Percentiles rank a stretch among this genome's conserved stretches.
phyloP scores from a whole-genome alignment of 2,888 invertebrate genomes.

The Drosophila greeni region DNA sequence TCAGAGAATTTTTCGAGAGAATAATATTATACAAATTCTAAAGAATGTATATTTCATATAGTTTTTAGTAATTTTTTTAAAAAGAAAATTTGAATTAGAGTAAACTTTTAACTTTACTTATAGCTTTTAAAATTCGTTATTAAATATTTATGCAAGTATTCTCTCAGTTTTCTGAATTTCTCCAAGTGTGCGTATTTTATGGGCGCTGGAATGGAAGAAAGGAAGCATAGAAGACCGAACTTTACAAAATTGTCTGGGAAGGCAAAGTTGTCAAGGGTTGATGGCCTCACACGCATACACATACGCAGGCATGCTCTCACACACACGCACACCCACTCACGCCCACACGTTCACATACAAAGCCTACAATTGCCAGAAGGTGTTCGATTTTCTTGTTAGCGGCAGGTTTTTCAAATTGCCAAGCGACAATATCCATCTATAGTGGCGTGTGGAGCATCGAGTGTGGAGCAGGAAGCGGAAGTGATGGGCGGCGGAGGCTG shows the following conservation, averaged over 20 bases:
- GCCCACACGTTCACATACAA: slow-evolving; percentile 2
- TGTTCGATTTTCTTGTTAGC: slow-evolving; percentile 49
- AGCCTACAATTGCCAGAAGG: slow-evolving; percentile 32
- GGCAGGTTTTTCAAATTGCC: slow-evolving; percentile 44
- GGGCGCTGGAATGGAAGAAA: slow-evolving; percentile 29
- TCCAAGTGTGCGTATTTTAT: slow-evolving; percentile 43
- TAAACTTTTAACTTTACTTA: not conserved
- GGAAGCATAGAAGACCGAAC: slow-evolving; percentile 41
- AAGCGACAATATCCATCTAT: slow-evolving; percentile 31
- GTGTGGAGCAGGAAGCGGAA: slow-evolving; percentile 21
- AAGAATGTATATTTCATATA: not conserved
- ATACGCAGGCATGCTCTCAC: slow-evolving; percentile 10
- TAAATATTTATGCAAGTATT: not conserved
- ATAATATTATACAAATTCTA: not conserved
- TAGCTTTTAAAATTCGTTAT: not conserved
- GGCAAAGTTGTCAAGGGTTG: slow-evolving; percentile 49
- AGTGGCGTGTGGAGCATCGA: not conserved
- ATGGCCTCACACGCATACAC: slow-evolving; percentile 26
- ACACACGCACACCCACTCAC: slow-evolving; percentile 12
- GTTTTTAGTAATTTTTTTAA: no score
- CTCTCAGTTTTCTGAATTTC: not conserved
- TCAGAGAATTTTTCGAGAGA: not conserved
- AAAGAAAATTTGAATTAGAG: accelerated
- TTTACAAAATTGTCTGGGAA: slow-evolving; percentile 61
- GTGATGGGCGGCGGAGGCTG: slow-evolving; percentile 18